A percentile compares a stretch with the other conserved stretches of the same genome.
Evolutionary conservation across 2,113 vertebrate genomes (phyloP).

Genomic region (Dicentrarchus labrax): DNA sequence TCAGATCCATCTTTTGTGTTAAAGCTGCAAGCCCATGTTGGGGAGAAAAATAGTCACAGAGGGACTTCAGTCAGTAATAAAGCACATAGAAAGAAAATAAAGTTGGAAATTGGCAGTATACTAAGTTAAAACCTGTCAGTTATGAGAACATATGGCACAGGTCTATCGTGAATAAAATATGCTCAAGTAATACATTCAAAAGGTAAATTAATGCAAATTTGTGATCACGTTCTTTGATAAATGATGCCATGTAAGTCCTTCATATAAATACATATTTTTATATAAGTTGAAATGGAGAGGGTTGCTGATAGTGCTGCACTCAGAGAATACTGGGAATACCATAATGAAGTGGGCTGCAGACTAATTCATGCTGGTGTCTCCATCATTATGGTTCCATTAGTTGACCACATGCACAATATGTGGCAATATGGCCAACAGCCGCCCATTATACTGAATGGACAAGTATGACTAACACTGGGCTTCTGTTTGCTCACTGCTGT

Average conservation of each 20-base stretch:
- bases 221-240: neutral
- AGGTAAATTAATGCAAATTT: neutral
- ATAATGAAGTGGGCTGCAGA: constrained; percentile 18
- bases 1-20: constrained; percentile 11
- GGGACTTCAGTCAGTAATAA: neutral
- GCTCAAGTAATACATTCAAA: neutral
- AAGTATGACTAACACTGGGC: constrained; percentile 11
- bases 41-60: constrained; percentile 13
- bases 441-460: constrained; percentile 21
- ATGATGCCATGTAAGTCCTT: neutral
- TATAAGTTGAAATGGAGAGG: neutral
- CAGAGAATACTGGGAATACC: neutral
- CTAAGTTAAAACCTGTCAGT: too few relatives aligned
- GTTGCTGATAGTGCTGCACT: neutral
- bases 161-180: neutral
- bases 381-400: constrained; percentile 7
- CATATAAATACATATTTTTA: neutral
- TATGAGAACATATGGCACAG: neutral
- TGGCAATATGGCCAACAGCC: neutral
- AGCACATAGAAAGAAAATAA: neutral
- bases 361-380: constrained; percentile 11
- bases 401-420: constrained; percentile 10
- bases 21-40: neutral
- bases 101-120: neutral
- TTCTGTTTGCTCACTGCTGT: constrained; percentile 12